Percentiles rank a stretch among this genome's conserved stretches.
These are phyloP conservation scores for Danionella dracula DNA, from an alignment of 2,797 vertebrate genomes.

Conservation along the genomic window DNA sequence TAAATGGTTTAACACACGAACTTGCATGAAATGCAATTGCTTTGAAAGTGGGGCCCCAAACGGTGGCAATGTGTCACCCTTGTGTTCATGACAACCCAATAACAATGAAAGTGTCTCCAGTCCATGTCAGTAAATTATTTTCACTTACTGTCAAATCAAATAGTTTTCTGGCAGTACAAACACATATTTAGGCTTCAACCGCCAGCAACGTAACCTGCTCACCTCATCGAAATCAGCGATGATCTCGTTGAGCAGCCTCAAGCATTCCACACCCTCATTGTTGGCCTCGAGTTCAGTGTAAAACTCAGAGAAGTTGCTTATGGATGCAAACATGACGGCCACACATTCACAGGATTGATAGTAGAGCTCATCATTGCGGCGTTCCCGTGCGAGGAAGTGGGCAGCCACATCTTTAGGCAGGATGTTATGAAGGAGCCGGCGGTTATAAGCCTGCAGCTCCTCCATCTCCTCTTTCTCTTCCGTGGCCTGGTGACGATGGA, in stretches of 20 bases:
- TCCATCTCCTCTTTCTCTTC: slow-evolving; percentile 99
- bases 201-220: slow-evolving; percentile 3
- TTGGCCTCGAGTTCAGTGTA: slow-evolving; percentile 97
- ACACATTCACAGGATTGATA: slow-evolving; percentile 97
- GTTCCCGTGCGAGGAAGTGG: slow-evolving; percentile 86
- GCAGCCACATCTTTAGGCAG: slow-evolving; percentile 94
- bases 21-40: too few species aligned
- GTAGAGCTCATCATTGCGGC: slow-evolving; percentile 90
- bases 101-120: too few species aligned
- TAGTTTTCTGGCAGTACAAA: not conserved
- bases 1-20: too few species aligned
- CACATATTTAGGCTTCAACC: not conserved
- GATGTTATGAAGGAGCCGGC: slow-evolving; percentile 93
- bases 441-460: slow-evolving; percentile 94
- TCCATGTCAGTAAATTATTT: too few species aligned
- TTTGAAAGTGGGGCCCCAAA: too few species aligned
- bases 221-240: slow-evolving; percentile 97
- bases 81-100: too few species aligned
- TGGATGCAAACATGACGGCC: slow-evolving; percentile 96
- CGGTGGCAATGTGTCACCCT: too few species aligned
- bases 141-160: not conserved
- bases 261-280: slow-evolving; percentile 94
- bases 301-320: slow-evolving; percentile 97
- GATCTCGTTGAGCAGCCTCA: slow-evolving; percentile 94
- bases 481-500: slow-evolving; percentile 75